A percentile compares a stretch with the other conserved stretches of the same genome.
Evolutionary conservation across 2,888 invertebrate species (phyloP).

Genomic region (Andrena bucephala): DNA sequence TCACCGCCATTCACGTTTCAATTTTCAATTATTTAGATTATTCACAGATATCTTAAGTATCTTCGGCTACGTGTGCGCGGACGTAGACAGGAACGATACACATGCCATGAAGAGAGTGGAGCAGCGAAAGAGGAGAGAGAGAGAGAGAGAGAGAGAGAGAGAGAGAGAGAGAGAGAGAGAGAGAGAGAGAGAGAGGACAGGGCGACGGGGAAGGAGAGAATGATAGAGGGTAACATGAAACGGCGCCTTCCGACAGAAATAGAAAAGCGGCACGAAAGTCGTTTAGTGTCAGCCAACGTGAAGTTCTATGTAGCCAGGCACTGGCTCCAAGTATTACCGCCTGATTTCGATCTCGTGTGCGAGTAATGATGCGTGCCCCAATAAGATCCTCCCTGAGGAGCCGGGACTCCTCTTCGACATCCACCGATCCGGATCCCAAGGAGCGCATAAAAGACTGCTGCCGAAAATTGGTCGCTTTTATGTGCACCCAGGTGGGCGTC

Average conservation of each 20-base stretch:
- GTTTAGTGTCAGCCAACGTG: constrained; percentile 58
- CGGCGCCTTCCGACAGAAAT: constrained; percentile 66
- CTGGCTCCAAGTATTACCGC: constrained; percentile 15
- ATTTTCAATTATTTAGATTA: not conserved
- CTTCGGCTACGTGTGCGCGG: too few relatives aligned
- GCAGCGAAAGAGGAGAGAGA: constrained; percentile 6
- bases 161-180: constrained; percentile 5
- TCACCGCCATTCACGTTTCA: not conserved
- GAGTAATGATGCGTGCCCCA: constrained; percentile 74
- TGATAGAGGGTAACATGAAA: constrained; percentile 40
- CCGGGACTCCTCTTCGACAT: constrained; percentile 88
- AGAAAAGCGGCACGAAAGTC: constrained; percentile 70
- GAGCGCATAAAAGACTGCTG: constrained; percentile 94
- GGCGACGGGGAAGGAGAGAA: constrained; percentile 14
- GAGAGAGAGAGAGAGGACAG: not conserved
- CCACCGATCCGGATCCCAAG: constrained; percentile 89
- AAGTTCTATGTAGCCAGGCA: constrained; percentile 55
- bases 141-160: constrained; percentile 37
- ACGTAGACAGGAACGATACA: not conserved
- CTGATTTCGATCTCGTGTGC: constrained; percentile 11
- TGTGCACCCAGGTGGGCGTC: constrained; percentile 95
- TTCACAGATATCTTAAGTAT: not conserved
- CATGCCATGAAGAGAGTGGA: constrained; percentile 5
- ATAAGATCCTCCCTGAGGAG: constrained; percentile 88
- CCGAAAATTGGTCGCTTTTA: constrained; percentile 94